phyloP scores from a whole-genome alignment of 2,888 invertebrate genomes.

The Amaurobius ferox region DNA sequence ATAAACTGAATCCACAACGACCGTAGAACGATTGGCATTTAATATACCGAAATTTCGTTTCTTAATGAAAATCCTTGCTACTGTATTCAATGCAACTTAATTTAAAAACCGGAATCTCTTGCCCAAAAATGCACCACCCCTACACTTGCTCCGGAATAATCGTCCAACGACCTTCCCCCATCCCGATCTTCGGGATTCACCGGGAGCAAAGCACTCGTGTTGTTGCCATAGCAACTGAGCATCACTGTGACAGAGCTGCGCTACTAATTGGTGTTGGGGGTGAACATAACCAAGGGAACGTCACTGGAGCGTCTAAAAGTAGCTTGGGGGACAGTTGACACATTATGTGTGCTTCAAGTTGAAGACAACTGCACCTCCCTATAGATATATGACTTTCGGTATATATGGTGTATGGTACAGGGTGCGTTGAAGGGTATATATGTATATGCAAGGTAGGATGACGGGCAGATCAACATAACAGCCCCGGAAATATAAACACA shows the following conservation, averaged over 20 bases:
- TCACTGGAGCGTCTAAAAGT: constrained; percentile 56
- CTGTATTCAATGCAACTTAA: too few species aligned
- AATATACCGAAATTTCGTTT: too few species aligned
- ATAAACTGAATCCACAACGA: too few species aligned
- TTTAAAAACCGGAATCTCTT: too few species aligned
- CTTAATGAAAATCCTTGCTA: too few species aligned
- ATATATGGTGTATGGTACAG: neutral
- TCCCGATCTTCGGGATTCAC: neutral
- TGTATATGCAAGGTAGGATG: neutral
- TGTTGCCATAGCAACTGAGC: constrained; percentile 53
- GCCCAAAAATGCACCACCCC: too few species aligned
- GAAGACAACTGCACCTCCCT: constrained; percentile 3
- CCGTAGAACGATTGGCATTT: too few species aligned
- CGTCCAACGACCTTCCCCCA: constrained; percentile 24
- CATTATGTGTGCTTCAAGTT: neutral
- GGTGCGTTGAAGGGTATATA: neutral
- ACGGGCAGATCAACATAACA: constrained; percentile 35
- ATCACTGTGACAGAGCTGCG: constrained; percentile 52
- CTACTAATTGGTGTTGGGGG: constrained; percentile 61
- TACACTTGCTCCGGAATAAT: neutral
- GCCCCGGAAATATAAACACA: constrained; percentile 42
- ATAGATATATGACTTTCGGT: constrained; percentile 8
- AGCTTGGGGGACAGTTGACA: constrained; percentile 57
- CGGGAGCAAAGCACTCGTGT: constrained; percentile 32
- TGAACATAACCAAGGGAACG: constrained; percentile 12